Evolutionary conservation across 2,797 vertebrate genomes (phyloP).

Genomic region (Cichlasoma orientale): DNA sequence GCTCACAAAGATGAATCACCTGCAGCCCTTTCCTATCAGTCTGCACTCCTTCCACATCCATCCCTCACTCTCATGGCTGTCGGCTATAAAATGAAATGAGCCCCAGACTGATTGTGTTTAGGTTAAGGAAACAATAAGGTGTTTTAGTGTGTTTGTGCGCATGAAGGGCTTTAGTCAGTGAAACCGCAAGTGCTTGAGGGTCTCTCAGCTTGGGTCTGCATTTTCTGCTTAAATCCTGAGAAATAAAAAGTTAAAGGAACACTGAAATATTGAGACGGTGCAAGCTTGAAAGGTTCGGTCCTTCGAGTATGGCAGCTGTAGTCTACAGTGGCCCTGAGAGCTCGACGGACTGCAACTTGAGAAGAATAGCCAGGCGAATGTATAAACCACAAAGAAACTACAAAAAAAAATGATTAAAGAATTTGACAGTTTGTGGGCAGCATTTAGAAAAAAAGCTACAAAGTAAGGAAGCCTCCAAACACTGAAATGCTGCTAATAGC

Average conservation of each 20-base stretch:
- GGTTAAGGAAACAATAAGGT: conserved; percentile 20
- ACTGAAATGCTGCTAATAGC: not conserved
- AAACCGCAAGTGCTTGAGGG: not conserved
- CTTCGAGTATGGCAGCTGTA: not conserved
- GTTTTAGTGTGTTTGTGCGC: not conserved
- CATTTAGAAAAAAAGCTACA: not conserved
- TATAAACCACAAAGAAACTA: not conserved
- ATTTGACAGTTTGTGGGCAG: not conserved
- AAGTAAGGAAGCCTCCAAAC: not conserved
- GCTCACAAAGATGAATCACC: conserved; percentile 70
- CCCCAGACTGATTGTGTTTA: conserved; percentile 35
- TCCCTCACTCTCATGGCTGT: conserved; percentile 24
- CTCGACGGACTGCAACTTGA: not conserved
- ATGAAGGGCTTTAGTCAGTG: not conserved
- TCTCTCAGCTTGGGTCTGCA: not conserved
- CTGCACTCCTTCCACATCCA: conserved; percentile 27
- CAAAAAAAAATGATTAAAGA: not conserved
- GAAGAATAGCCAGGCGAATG: not conserved
- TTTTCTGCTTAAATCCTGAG: conserved; percentile 6
- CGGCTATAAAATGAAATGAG: conserved; percentile 37
- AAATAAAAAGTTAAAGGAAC: conserved; percentile 1
- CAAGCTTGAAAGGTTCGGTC: not conserved
- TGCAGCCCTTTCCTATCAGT: conserved; percentile 45
- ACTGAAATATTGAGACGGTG: not conserved
- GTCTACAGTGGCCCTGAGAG: not conserved